These are phyloP conservation scores for Trinorchestia longiramus DNA, from an alignment of 1,140 invertebrate genomes.

Conservation along the genomic window DNA sequence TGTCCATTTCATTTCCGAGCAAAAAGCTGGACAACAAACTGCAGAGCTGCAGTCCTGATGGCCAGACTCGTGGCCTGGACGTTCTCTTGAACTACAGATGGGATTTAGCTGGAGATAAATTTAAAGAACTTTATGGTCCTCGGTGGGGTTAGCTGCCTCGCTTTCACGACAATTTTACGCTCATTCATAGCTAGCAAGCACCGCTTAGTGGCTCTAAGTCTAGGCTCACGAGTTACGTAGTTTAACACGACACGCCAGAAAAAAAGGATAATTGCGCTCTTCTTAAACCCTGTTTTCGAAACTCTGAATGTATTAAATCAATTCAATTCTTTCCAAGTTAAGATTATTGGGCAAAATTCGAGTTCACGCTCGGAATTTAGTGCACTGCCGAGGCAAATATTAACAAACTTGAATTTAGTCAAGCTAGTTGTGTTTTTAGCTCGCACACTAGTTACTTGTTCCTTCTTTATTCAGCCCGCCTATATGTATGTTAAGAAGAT, in stretches of 20 bases:
- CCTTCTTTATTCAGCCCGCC: no score
- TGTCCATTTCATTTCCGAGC: background rate
- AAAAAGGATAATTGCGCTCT: background rate
- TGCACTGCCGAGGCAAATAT: background rate
- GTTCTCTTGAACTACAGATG: background rate
- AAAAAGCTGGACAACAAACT: background rate
- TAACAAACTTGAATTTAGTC: background rate
- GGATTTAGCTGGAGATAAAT: background rate
- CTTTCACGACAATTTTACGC: background rate
- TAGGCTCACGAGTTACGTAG: background rate
- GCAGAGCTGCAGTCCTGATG: background rate
- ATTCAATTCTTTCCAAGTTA: background rate
- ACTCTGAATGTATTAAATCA: background rate
- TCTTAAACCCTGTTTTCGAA: background rate
- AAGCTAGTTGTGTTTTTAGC: background rate
- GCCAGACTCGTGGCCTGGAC: background rate
- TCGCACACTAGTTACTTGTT: no score
- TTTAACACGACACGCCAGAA: background rate
- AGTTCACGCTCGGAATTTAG: background rate
- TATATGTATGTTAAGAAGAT: background rate
- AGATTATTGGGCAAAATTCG: background rate
- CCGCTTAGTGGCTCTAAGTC: background rate
- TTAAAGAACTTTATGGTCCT: background rate
- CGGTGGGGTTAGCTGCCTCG: background rate
- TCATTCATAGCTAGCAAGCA: background rate